Conservation (phyloP, 2,113 vertebrate genomes). For the Gobio gobio region DNA sequence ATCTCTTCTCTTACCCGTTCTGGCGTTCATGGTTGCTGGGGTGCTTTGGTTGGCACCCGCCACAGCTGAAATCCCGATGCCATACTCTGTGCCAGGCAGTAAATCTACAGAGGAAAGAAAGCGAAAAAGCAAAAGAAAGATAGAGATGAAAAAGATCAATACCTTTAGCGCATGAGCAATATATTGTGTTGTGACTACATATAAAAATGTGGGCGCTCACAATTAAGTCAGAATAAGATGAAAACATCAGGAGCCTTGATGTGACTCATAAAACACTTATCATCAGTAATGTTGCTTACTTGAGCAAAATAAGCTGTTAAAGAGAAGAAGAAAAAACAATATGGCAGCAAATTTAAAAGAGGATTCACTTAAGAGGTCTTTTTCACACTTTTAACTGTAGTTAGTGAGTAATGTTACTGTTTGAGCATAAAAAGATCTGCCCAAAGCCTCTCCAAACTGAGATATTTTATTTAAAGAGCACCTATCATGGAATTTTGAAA, state of each 20-base stretch:
- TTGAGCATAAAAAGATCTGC: no score
- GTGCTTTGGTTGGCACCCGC: slow-evolving; percentile 88
- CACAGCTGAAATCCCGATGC: slow-evolving; percentile 91
- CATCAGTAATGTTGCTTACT: slow-evolving; percentile 11
- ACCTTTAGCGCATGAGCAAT: not conserved
- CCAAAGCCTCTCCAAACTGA: no score
- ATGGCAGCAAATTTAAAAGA: not conserved
- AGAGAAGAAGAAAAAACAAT: not conserved
- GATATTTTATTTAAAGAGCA: no score
- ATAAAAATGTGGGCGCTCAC: not conserved
- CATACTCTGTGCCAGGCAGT: slow-evolving; percentile 94
- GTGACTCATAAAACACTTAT: slow-evolving; percentile 5
- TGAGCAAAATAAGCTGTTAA: not conserved
- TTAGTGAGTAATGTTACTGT: no score
- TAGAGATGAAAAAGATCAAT: not conserved
- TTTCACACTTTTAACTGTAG: no score
- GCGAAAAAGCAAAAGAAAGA: not conserved
- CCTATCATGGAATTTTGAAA: no score
- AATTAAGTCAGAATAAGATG: not conserved
- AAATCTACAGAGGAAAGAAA: slow-evolving; percentile 76
- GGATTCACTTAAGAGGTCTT: not conserved
- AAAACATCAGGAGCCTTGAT: not conserved
- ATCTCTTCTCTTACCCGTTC: slow-evolving; percentile 83
- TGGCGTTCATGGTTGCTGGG: slow-evolving; percentile 96
- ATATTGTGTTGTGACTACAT: slow-evolving; percentile 35